A percentile compares a stretch with the other conserved stretches of the same genome.
phyloP scores from a whole-genome alignment of 2,888 invertebrate species.

The Helleia helle region DNA sequence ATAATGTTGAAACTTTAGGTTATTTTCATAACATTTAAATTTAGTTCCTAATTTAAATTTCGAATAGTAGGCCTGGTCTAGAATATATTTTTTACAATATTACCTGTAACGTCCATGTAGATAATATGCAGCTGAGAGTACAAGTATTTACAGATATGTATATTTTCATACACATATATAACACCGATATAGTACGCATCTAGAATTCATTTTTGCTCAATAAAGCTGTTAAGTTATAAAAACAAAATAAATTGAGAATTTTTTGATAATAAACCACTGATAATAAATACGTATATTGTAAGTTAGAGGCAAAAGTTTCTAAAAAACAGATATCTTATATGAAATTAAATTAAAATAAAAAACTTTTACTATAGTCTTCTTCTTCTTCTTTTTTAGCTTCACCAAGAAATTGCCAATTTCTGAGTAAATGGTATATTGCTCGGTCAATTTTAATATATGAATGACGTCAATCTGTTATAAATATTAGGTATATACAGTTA shows the following conservation, averaged over 20 bases:
- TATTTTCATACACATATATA: background rate
- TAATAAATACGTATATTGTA: background rate
- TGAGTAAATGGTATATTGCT: no score
- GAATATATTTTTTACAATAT: background rate
- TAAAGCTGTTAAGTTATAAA: constrained; percentile 27
- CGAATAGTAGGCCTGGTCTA: background rate
- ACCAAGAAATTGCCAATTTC: no score
- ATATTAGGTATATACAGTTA: no score
- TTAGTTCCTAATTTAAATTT: background rate
- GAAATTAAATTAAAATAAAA: no score
- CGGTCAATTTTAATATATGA: no score
- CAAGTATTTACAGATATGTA: background rate
- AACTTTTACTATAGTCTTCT: no score
- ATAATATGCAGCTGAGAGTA: background rate
- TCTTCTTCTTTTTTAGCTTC: no score
- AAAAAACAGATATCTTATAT: no score
- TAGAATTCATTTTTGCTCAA: constrained; percentile 26
- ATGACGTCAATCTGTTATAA: no score
- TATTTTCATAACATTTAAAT: background rate
- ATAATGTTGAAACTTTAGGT: background rate
- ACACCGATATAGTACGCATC: background rate
- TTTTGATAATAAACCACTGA: constrained; percentile 31
- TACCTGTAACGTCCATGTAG: background rate
- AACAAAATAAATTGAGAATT: constrained; percentile 23
- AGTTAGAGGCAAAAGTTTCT: background rate